Conservation (phyloP, 2,797 vertebrate genomes). For the Chloroceryle amazona region DNA sequence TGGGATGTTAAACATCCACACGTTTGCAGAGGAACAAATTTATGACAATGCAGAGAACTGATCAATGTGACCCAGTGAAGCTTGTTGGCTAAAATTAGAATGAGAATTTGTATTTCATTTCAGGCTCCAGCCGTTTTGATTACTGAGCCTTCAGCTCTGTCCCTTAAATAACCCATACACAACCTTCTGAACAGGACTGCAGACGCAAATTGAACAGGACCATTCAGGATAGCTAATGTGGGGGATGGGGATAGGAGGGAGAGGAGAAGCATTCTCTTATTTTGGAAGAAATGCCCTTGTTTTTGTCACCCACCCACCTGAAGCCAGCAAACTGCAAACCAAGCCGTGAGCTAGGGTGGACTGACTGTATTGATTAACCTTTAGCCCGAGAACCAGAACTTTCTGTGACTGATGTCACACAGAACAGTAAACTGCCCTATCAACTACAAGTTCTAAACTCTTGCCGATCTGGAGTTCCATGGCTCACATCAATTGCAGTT, state of each 20-base stretch:
- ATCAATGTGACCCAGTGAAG: conserved; percentile 4
- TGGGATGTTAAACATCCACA: not conserved
- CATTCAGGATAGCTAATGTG: not conserved
- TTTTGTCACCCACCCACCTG: not conserved
- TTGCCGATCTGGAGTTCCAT: not conserved
- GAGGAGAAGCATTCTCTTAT: not conserved
- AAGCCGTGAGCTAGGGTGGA: not conserved
- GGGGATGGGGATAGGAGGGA: not conserved
- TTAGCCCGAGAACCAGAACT: not conserved
- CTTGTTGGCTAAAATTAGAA: conserved; percentile 51
- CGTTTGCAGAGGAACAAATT: not conserved
- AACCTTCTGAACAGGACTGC: not conserved
- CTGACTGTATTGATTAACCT: not conserved
- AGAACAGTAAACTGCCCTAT: not conserved
- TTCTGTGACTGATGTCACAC: not conserved
- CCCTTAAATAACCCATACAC: not conserved
- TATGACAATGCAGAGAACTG: not conserved
- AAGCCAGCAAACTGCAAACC: not conserved
- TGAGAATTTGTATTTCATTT: conserved; percentile 9
- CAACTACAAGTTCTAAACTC: not conserved
- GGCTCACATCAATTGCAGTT: not conserved
- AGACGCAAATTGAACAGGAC: not conserved
- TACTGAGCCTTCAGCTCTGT: not conserved
- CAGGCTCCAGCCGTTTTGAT: not conserved
- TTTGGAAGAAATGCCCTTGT: not conserved